Evolutionary conservation across 2,888 invertebrate genomes (phyloP), one percentile per base, ranked within the genome.

Genomic region (Podabrus alpinus): DNA sequence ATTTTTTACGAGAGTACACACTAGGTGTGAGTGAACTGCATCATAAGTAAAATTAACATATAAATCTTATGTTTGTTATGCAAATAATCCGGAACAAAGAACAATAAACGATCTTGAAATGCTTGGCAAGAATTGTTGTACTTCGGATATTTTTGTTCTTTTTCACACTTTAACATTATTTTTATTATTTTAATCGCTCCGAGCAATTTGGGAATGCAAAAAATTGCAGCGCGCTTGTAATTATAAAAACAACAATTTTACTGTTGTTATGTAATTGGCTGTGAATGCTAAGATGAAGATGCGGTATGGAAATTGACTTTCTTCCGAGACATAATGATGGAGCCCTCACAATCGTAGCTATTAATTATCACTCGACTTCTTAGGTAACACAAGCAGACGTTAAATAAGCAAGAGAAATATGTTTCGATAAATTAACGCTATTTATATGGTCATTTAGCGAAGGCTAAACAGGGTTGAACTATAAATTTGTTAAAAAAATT

Each of bases 401-500:
- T 80, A 80, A 80, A 77, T 78, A 78, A 78, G 77, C 77, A 80
- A 80, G 78, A 80, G 79, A 78, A 77, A 75, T 78, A 45, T n/a
- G n/a, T 45, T 45, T 45, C 45, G n/a, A 45, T 45, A 45, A 45
- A 45, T 45, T 45, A 45, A 9, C 45, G 4, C 13, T 45, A 13
- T 45, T 45, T 45, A 45, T 45, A 45, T 45, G 45, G 45, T n/a
- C 45, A 45, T 45, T 45, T 45, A 45, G 45, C 45, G 7, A 45
- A n/a, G 45, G 7, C 7, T n/a, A n/a, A 45, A 45, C n/a, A n/a
- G 45, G 45, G 45, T 9, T 45, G 45, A n/a, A 45, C n/a, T 45
- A n/a, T 45, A 45, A n/a, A 45, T 45, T 45, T n/a, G n/a, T 45
- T n/a, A 9, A 45, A 45, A 45, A 45, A 45, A 45, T 45, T n/a